A percentile compares a stretch with the other conserved stretches of the same genome.
Conservation (phyloP, 1,140 invertebrate genomes). For the Pristionchus pacificus region DNA sequence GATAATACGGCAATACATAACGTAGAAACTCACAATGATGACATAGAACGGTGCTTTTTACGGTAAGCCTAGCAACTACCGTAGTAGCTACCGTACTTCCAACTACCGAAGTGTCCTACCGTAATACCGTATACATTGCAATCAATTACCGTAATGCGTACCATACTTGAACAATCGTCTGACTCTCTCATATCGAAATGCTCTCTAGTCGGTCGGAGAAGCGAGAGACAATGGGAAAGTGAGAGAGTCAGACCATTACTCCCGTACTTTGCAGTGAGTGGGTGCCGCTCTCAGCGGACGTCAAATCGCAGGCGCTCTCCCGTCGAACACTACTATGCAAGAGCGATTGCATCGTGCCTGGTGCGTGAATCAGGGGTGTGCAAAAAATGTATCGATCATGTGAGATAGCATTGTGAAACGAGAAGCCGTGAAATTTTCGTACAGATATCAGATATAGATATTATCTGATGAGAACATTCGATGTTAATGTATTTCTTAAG, state of each 20-base stretch:
- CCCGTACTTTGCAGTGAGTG: background rate
- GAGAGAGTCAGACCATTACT: too few species aligned
- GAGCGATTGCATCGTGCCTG: background rate
- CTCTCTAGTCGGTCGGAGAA: too few species aligned
- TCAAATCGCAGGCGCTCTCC: background rate
- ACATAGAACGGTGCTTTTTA: too few species aligned
- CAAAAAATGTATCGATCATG: background rate
- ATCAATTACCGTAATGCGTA: background rate
- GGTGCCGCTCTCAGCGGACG: background rate
- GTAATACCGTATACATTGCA: background rate
- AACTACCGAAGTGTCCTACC: background rate
- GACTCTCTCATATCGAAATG: too few species aligned
- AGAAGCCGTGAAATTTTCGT: background rate
- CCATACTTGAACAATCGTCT: too few species aligned
- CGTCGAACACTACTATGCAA: background rate
- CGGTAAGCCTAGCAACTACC: too few species aligned
- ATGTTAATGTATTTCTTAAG: slow-evolving; percentile 10
- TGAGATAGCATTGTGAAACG: background rate
- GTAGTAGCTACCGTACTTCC: too few species aligned
- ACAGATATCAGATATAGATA: slow-evolving; percentile 4
- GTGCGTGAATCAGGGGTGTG: background rate
- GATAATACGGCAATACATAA: too few species aligned
- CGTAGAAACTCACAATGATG: too few species aligned
- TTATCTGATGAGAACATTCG: background rate
- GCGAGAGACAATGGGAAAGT: too few species aligned